Conservation (phyloP, 2,888 invertebrate species). For the Lottia gigantea region DNA sequence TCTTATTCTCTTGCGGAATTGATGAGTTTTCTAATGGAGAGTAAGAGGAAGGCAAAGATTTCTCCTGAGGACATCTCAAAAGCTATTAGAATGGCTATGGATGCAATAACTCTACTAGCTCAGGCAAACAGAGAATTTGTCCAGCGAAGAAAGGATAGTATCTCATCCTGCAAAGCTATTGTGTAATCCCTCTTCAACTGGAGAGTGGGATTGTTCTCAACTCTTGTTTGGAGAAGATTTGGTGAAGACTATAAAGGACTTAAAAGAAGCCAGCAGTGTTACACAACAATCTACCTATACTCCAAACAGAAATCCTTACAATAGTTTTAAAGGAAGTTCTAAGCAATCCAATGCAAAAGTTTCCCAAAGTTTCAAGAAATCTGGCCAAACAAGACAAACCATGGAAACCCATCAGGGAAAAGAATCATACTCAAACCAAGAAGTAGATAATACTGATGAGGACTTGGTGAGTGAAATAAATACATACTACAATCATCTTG, state of each 20-base stretch:
- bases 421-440: background rate
- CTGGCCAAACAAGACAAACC: constrained; percentile 1
- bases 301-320: background rate
- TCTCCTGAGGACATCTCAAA: constrained; percentile 1
- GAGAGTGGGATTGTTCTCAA: background rate
- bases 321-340: constrained; percentile 3
- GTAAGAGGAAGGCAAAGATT: background rate
- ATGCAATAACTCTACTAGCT: background rate
- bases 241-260: background rate
- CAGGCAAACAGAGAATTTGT: background rate
- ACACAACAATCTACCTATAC: background rate
- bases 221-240: background rate
- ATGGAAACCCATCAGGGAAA: background rate
- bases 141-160: background rate
- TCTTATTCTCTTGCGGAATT: background rate
- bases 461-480: constrained; percentile 4
- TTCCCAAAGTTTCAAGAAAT: too few relatives aligned
- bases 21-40: background rate
- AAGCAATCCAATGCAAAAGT: background rate
- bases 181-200: background rate
- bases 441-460: background rate
- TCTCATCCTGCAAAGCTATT: background rate
- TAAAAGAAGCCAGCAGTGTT: background rate
- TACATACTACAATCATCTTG: background rate
- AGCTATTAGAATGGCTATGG: background rate